Evolutionary conservation across 1,140 invertebrate genomes (phyloP).

Genomic region (Aphaenogaster ashmeadi): DNA sequence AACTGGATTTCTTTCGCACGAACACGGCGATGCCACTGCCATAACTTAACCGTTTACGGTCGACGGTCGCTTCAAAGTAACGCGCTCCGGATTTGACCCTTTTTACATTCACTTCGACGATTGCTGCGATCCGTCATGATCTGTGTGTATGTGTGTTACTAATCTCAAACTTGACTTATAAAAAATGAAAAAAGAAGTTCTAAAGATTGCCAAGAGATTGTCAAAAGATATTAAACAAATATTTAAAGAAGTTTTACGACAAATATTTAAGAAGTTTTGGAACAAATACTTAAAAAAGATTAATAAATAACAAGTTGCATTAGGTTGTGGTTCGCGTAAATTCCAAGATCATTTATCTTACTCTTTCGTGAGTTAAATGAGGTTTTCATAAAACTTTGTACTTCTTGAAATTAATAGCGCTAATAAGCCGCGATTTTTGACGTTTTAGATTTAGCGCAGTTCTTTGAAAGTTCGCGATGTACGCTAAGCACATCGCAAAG

Average conservation of each 20-base stretch:
- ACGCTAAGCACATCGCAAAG: too few species aligned
- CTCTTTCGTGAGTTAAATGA: background rate
- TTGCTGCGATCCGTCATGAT: background rate
- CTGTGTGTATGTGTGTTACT: background rate
- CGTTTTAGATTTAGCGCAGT: background rate
- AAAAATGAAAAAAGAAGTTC: background rate
- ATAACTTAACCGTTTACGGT: slow-evolving; percentile 47
- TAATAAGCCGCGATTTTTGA: slow-evolving; percentile 9
- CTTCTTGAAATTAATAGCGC: slow-evolving; percentile 4
- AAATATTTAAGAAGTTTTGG: background rate
- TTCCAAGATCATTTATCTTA: slow-evolving; percentile 10
- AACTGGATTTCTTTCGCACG: slow-evolving; percentile 60
- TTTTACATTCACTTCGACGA: slow-evolving; percentile 14
- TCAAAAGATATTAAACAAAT: background rate
- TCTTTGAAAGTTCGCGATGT: background rate
- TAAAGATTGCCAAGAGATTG: background rate
- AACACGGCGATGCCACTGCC: slow-evolving; percentile 21
- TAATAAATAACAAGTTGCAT: slow-evolving; percentile 15
- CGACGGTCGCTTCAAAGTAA: slow-evolving; percentile 11
- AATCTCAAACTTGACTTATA: slow-evolving; percentile 10
- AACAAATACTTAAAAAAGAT: background rate
- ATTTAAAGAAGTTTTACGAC: background rate
- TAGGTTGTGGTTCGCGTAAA: background rate
- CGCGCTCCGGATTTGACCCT: slow-evolving; percentile 25
- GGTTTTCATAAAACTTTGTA: background rate